Percentiles rank a stretch among this genome's conserved stretches.
Conservation (phyloP, 2,113 vertebrate species). For the Copsychus sechellarum region DNA sequence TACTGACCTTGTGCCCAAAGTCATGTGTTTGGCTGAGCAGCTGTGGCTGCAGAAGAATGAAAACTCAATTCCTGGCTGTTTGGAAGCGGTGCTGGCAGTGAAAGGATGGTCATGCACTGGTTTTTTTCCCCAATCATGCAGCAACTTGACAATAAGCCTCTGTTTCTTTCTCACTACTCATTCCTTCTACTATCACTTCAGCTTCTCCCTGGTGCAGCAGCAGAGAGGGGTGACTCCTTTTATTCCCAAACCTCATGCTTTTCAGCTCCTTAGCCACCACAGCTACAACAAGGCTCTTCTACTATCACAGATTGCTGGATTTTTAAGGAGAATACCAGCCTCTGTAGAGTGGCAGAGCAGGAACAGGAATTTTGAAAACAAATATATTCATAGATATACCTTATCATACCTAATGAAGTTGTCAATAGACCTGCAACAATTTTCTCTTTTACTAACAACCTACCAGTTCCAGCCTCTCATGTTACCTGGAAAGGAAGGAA, state of each 20-base stretch:
- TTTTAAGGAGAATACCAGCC: conserved; percentile 47
- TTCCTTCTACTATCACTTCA: not conserved
- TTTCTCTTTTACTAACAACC: not conserved
- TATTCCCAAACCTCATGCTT: not conserved
- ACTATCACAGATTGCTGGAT: not conserved
- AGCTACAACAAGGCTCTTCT: not conserved
- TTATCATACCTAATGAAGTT: not conserved
- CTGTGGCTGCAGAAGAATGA: not conserved
- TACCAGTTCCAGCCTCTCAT: not conserved
- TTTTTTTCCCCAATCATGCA: not conserved
- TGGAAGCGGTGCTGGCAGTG: not conserved
- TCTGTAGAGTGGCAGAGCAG: not conserved
- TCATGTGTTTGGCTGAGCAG: not conserved
- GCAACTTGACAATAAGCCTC: not conserved
- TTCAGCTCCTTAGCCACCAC: not conserved
- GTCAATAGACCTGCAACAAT: not conserved
- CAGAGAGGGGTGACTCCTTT: not conserved
- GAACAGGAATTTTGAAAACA: conserved; percentile 31
- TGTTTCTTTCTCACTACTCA: not conserved
- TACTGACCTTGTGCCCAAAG: not conserved
- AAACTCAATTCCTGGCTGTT: not conserved
- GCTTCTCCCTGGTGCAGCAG: not conserved
- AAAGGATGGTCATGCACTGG: not conserved
- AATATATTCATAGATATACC: not conserved
- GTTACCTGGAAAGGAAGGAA: not conserved